phyloP scores from a whole-genome alignment of 2,113 vertebrate species.

The Rana temporaria region DNA sequence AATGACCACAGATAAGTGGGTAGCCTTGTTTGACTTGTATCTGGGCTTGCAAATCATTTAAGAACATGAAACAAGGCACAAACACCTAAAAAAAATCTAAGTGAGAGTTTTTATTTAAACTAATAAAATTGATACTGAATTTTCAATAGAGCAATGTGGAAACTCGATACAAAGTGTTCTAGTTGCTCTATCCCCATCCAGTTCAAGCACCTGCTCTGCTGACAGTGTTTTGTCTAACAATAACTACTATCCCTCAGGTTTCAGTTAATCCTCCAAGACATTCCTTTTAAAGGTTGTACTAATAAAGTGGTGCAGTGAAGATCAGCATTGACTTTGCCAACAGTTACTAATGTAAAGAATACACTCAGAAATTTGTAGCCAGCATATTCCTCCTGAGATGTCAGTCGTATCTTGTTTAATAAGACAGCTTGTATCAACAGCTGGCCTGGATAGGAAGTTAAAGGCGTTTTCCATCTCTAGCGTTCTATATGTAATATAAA shows the following conservation, averaged over 20 bases:
- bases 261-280: not conserved
- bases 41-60: no score
- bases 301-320: not conserved
- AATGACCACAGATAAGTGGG: no score
- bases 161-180: not conserved
- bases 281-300: not conserved
- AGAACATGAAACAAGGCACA: no score
- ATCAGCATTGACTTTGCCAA: not conserved
- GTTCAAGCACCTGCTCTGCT: conserved; percentile 20
- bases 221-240: conserved; percentile 23
- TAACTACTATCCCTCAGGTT: conserved; percentile 19
- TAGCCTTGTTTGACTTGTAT: no score
- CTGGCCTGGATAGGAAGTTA: not conserved
- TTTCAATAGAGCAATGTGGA: no score
- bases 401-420: not conserved
- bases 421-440: not conserved
- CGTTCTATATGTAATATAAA: no score
- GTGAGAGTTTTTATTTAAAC: no score
- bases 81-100: no score
- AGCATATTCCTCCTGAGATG: not conserved
- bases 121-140: no score
- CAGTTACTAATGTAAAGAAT: conserved; percentile 28
- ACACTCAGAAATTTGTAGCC: not conserved
- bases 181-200: not conserved
- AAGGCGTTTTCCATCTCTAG: no score